Conservation (phyloP, 2,888 invertebrate genomes). For the Rosalia funebris region DNA sequence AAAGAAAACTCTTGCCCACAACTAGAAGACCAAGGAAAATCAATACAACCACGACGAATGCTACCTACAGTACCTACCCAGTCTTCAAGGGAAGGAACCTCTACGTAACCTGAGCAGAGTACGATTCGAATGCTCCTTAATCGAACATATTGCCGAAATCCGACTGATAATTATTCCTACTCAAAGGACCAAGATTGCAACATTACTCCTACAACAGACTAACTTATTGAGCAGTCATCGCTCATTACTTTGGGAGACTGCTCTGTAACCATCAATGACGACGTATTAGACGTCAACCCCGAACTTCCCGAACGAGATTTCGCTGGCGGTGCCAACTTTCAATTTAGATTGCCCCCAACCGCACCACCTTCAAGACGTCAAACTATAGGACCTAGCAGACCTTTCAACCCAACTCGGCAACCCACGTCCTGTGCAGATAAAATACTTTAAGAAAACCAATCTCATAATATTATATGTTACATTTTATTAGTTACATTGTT, state of each 20-base stretch:
- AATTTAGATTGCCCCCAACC: background rate
- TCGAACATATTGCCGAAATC: background rate
- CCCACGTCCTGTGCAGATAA: background rate
- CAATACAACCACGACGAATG: background rate
- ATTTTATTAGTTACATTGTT: background rate
- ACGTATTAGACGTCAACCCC: background rate
- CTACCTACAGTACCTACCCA: background rate
- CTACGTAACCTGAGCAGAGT: background rate
- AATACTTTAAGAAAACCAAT: background rate
- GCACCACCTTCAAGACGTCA: background rate
- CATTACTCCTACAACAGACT: background rate
- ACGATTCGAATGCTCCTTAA: background rate
- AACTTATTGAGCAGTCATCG: background rate
- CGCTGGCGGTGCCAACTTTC: background rate
- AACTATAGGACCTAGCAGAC: background rate
- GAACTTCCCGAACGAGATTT: background rate
- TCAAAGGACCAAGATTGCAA: background rate
- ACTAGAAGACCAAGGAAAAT: background rate
- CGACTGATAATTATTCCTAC: background rate
- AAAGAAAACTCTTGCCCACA: background rate
- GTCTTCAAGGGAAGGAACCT: background rate
- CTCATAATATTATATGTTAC: background rate
- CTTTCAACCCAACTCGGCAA: background rate
- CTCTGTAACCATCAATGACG: background rate
- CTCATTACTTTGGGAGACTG: background rate